Percentiles rank a stretch among this genome's conserved stretches.
Conservation (phyloP, 2,797 vertebrate species). For the Macropus fuliginosus region DNA sequence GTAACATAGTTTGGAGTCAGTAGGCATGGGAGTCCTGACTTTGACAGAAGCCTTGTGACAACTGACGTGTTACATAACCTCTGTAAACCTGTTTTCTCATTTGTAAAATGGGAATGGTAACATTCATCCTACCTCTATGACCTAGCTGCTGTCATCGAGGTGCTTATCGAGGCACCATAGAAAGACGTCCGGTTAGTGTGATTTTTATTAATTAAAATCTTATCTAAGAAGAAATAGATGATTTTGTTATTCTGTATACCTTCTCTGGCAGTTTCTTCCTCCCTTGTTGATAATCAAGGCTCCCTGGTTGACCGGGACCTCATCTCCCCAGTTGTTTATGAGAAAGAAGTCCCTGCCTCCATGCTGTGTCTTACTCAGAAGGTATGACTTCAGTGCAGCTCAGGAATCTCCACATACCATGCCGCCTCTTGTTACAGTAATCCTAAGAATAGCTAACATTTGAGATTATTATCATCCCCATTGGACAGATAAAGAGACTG, state of each 20-base stretch:
- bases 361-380: not conserved
- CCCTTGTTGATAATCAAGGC: not conserved
- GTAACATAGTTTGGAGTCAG: not conserved
- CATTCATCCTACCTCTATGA: not conserved
- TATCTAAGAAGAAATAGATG: not conserved
- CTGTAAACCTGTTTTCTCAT: not conserved
- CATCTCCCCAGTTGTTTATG: no score
- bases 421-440: not conserved
- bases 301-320: not conserved
- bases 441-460: constrained; percentile 2
- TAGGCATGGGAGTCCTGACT: not conserved
- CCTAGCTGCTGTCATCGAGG: not conserved
- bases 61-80: not conserved
- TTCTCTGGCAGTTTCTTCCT: not conserved
- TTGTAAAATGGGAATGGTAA: not conserved
- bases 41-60: not conserved
- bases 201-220: not conserved
- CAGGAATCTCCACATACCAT: no score
- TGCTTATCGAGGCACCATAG: not conserved
- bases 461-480: not conserved
- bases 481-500: not conserved
- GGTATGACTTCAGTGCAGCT: not conserved
- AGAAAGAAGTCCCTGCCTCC: not conserved
- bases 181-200: not conserved
- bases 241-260: no score